Base-by-base conservation (phyloP, 2,113 vertebrate genomes). In the Colossoma macropomum region DNA sequence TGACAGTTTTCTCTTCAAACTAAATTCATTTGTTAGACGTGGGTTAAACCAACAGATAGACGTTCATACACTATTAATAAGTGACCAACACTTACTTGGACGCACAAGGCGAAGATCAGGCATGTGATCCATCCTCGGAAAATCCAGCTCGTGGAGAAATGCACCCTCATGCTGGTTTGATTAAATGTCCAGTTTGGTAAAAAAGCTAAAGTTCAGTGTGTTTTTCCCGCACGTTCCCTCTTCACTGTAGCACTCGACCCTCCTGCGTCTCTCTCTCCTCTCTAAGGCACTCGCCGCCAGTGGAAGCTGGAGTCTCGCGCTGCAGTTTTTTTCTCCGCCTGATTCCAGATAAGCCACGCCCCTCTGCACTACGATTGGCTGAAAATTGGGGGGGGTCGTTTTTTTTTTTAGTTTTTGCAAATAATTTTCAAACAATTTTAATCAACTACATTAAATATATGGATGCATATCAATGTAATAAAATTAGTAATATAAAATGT, bases 71-170 rank as follows among this genome's bases (percentile, higher is more conserved):
- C 34, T 45, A 45, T 45, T 45, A 45, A 11, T 45, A 45, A 45
- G 41, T 45, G 41, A 11, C 9, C 4, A 45, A 28, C 78, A 62
- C 80, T 88, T 93, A 95, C 94, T 92, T 95, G 92, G 86, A 91
- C 86, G 87, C 87, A 93, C 72, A 92, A 81, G 54, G 62, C 73
- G 81, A 94, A 25, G 2, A 94, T 68, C 63, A 85, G 77, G n/a
- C 89, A 90, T 19, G 86, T 85, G 86, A 94, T 92, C 94, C 94
- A 95, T 69, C 91, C 93, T 56, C 85, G 93, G 89, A 93, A 93
- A 80, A 94, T 94, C 94, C 94, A 95, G 70, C 74, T 87, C 54
- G 91, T 86, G 30, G 93, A 88, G 45, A 92, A 90, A 27, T 86
- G 86, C 62, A 87, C 56, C 80, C 92, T 89, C 94, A 95, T 94